Evolutionary conservation across 2,113 vertebrate genomes (phyloP).

Genomic region (Ceuthmochares aereus): DNA sequence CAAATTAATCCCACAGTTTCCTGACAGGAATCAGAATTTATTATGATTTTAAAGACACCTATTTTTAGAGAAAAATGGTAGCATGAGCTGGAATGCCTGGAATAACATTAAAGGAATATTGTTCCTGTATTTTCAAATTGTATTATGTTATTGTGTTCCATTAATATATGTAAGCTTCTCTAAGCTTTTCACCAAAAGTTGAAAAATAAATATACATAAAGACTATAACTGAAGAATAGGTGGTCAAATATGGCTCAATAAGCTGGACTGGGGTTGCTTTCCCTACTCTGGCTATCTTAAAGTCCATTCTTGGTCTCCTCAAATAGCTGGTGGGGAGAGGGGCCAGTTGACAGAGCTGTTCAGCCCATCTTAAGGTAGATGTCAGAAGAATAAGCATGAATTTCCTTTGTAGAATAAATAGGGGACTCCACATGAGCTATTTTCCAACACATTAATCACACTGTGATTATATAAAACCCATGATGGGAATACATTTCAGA

Average conservation of each 20-base stretch:
- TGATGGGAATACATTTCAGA: not conserved
- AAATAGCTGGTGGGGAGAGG: not conserved
- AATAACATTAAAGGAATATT: not conserved
- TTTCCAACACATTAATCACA: not conserved
- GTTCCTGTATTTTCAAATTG: not conserved
- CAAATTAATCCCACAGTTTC: not conserved
- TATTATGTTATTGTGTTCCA: not conserved
- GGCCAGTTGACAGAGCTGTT: not conserved
- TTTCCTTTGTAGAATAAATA: not conserved
- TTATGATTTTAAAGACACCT: accelerated
- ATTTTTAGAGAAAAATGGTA: not conserved
- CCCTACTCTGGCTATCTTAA: not conserved
- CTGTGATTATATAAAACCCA: not conserved
- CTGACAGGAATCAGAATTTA: not conserved
- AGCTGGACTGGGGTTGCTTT: accelerated
- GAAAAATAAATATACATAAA: not conserved
- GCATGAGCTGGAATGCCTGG: not conserved
- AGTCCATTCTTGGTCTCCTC: not conserved
- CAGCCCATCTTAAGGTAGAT: not conserved
- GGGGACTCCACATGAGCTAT: not conserved
- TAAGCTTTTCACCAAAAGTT: not conserved
- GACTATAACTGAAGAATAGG: not conserved
- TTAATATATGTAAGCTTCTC: not conserved
- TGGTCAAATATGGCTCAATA: not conserved
- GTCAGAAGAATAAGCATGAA: not conserved